Percentiles rank a stretch among this genome's conserved stretches.
phyloP scores from a whole-genome alignment of 2,113 vertebrate genomes.

The Glaucidium brasilianum region DNA sequence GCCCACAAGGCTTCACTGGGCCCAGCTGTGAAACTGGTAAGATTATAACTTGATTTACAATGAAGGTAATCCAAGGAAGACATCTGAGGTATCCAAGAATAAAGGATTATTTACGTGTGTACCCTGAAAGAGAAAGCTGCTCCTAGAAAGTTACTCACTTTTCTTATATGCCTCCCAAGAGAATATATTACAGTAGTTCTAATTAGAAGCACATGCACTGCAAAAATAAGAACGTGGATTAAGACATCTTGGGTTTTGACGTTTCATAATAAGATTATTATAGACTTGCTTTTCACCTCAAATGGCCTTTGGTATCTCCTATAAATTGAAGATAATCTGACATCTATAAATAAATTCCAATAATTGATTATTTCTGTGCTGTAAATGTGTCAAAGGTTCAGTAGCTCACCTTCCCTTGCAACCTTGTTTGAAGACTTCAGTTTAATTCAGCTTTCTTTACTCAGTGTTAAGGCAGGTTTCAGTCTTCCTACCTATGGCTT shows the following conservation, averaged over 20 bases:
- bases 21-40: slow-evolving; percentile 94
- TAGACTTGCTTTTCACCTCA: slow-evolving; percentile 5
- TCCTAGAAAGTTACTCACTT: not conserved
- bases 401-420: not conserved
- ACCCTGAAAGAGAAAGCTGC: not conserved
- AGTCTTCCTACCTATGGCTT: not conserved
- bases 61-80: slow-evolving; percentile 3
- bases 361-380: not conserved
- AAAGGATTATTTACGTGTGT: slow-evolving; percentile 26
- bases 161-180: not conserved
- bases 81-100: slow-evolving; percentile 32
- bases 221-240: slow-evolving; percentile 21
- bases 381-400: not conserved
- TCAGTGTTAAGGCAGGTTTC: not conserved
- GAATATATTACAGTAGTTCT: slow-evolving; percentile 1
- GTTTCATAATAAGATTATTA: slow-evolving; percentile 33
- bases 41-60: slow-evolving; percentile 19
- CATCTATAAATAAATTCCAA: not conserved
- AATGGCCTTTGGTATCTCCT: not conserved
- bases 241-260: slow-evolving; percentile 3
- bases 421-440: not conserved
- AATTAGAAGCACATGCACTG: not conserved
- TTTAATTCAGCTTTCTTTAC: not conserved
- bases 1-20: slow-evolving; percentile 94
- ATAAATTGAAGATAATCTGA: not conserved